Percentiles rank a stretch among this genome's conserved stretches.
Evolutionary conservation across 2,797 vertebrate genomes (phyloP).

Genomic region (Pseudotriccus pelzelni): DNA sequence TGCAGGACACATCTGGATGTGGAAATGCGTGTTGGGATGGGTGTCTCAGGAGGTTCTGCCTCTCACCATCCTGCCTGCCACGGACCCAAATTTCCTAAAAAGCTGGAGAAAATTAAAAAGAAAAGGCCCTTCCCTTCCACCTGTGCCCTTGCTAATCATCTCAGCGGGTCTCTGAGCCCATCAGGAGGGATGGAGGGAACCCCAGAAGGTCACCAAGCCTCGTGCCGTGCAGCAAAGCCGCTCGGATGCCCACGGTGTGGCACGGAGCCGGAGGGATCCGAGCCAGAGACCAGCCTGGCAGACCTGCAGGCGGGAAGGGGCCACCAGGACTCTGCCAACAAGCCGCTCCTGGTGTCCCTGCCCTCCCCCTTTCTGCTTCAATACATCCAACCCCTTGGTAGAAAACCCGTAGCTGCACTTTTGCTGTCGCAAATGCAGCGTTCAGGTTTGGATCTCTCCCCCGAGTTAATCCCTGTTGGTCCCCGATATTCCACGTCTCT

Average conservation of each 20-base stretch:
- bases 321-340: conserved; percentile 11
- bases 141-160: neutral
- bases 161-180: neutral
- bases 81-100: neutral
- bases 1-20: neutral
- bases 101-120: neutral
- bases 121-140: neutral
- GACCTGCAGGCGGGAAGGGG: neutral
- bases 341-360: conserved; percentile 27
- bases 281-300: neutral
- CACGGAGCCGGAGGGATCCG: fast-evolving
- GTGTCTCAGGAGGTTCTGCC: neutral
- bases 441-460: neutral
- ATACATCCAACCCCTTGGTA: neutral
- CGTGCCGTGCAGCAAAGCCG: neutral
- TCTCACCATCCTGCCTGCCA: neutral
- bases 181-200: neutral
- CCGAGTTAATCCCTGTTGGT: neutral
- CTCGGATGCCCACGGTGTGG: neutral
- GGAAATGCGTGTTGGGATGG: neutral
- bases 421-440: fast-evolving
- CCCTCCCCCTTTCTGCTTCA: neutral
- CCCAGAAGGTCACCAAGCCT: neutral
- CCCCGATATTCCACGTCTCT: neutral
- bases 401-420: fast-evolving